Conservation (phyloP, 2,113 vertebrate species). For the Corythornis vintsioides region DNA sequence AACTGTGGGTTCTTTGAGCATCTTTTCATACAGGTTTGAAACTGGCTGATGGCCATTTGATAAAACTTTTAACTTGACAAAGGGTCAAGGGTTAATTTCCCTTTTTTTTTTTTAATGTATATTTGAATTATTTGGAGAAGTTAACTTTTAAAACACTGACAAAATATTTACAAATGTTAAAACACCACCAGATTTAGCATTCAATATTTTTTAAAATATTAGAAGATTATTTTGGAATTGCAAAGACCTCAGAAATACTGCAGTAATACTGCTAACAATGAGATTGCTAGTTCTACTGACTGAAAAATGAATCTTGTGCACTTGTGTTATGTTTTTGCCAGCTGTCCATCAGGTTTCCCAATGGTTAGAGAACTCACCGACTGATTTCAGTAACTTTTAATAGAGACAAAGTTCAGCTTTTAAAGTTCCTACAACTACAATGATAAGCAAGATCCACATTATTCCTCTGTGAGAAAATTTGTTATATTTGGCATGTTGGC, state of each 20-base stretch:
- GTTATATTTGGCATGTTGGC: rapidly evolving
- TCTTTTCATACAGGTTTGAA: background rate
- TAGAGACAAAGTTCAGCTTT: background rate
- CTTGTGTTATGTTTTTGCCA: background rate
- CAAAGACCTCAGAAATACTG: background rate
- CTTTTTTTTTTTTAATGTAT: background rate
- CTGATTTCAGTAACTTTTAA: background rate
- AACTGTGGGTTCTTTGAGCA: slow-evolving; percentile 19
- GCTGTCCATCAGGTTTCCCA: background rate
- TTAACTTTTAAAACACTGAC: background rate
- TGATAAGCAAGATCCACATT: background rate
- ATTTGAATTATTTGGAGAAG: slow-evolving; percentile 13
- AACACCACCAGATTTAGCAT: background rate
- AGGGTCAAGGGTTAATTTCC: background rate
- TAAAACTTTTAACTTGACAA: background rate
- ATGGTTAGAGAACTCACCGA: background rate
- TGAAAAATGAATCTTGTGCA: background rate
- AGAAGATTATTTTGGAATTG: background rate
- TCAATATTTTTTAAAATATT: background rate
- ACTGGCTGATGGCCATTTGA: slow-evolving; percentile 2
- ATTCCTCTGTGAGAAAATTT: background rate
- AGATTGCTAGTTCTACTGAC: background rate
- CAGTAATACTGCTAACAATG: background rate
- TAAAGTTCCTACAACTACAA: background rate
- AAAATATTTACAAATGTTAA: background rate